Evolutionary conservation across 2,888 invertebrate species (phyloP).

Genomic region (Limnephilus lunatus): DNA sequence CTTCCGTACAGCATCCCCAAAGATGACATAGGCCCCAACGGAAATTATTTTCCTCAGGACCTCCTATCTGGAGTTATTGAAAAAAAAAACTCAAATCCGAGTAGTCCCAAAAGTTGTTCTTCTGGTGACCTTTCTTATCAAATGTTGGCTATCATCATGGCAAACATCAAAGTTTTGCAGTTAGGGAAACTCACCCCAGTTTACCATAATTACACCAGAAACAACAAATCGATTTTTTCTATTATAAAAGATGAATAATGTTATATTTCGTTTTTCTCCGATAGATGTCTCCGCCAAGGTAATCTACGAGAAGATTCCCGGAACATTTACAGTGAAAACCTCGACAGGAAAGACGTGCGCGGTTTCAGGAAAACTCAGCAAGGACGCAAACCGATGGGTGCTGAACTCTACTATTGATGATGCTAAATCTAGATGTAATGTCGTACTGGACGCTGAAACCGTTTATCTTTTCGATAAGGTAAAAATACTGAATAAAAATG

Average conservation of each 20-base stretch:
- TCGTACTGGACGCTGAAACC: conserved; percentile 77
- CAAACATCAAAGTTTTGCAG: not conserved
- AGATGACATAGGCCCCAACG: no score
- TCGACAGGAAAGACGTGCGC: conserved; percentile 78
- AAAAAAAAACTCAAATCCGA: no score
- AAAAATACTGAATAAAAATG: conserved; percentile 60
- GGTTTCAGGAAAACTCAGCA: conserved; percentile 73
- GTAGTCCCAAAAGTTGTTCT: no score
- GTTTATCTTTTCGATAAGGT: conserved; percentile 83
- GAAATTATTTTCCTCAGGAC: no score
- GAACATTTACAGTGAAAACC: conserved; percentile 72
- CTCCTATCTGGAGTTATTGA: no score
- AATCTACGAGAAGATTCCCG: conserved; percentile 74
- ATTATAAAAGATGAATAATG: not conserved
- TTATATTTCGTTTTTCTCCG: not conserved
- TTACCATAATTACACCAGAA: no score
- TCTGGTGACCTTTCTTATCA: not conserved
- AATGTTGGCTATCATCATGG: not conserved
- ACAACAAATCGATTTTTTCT: no score
- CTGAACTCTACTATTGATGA: conserved; percentile 78
- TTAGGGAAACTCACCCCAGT: no score
- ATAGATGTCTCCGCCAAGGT: conserved; percentile 78
- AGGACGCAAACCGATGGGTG: conserved; percentile 71
- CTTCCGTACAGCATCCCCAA: no score
- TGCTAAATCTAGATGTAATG: conserved; percentile 75